Evolutionary conservation across 2,797 vertebrate genomes (phyloP).

Genomic region (Crocodylus rhombifer): DNA sequence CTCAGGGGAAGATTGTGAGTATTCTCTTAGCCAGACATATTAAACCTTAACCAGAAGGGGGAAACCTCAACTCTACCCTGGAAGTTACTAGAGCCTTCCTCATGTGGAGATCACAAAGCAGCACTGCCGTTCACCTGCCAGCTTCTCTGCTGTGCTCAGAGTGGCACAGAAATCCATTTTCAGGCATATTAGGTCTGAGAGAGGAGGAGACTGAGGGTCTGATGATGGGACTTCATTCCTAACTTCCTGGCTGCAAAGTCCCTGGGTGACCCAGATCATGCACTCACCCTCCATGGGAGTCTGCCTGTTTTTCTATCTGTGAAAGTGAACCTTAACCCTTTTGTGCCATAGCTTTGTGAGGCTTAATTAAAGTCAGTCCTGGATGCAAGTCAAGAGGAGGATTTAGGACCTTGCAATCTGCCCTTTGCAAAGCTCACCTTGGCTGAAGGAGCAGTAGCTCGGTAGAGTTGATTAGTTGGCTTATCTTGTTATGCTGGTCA

Average conservation of each 20-base stretch:
- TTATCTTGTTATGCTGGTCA: not conserved
- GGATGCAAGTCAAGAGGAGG: accelerated
- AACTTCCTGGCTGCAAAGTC: not conserved
- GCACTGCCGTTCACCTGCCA: accelerated
- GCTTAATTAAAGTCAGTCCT: not conserved
- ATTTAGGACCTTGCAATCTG: not conserved
- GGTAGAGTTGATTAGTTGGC: not conserved
- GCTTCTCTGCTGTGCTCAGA: accelerated
- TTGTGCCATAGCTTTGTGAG: not conserved
- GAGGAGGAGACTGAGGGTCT: not conserved
- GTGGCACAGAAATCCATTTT: not conserved
- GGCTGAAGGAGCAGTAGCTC: accelerated
- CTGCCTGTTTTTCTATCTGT: not conserved
- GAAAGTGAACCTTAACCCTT: not conserved
- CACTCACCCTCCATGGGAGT: not conserved
- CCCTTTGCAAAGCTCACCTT: not conserved
- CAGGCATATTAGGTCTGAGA: not conserved
- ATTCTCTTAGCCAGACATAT: not conserved
- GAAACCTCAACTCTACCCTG: not conserved
- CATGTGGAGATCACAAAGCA: not conserved
- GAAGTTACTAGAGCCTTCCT: not conserved
- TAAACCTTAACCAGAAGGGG: not conserved
- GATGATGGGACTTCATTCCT: not conserved
- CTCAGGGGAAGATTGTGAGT: constrained; percentile 97
- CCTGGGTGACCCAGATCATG: not conserved